phyloP scores from a whole-genome alignment of 2,113 vertebrate species.

The Melanostigma gelatinosum region DNA sequence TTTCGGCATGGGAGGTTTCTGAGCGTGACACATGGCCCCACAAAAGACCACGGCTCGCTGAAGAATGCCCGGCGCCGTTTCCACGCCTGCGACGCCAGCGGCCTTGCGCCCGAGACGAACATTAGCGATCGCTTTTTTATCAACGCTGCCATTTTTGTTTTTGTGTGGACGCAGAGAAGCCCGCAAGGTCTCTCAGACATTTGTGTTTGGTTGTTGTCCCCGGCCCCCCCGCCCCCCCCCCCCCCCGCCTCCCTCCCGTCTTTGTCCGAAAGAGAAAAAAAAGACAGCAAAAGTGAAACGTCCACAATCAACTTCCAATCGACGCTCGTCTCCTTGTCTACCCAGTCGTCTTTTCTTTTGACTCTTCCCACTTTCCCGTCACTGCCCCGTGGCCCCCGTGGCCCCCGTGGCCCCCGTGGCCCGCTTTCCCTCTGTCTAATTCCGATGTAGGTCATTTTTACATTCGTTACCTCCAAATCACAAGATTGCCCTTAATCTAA shows the following conservation, averaged over 20 bases:
- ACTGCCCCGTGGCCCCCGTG: conserved; percentile 73
- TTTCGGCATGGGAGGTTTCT: conserved; percentile 83
- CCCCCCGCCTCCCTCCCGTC: conserved; percentile 28
- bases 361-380: background rate
- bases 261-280: conserved; percentile 79
- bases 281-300: conserved; percentile 86
- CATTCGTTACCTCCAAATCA: conserved; percentile 84
- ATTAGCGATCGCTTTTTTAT: conserved; percentile 92
- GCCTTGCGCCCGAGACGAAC: conserved; percentile 90
- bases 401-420: conserved; percentile 77
- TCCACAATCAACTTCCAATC: conserved; percentile 88
- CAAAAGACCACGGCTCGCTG: conserved; percentile 87
- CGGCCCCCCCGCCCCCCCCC: conserved; percentile 9
- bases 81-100: conserved; percentile 89
- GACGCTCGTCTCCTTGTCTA: conserved; percentile 69
- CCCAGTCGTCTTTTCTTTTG: conserved; percentile 37
- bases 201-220: conserved; percentile 16
- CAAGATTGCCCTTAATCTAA: conserved; percentile 85
- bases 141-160: conserved; percentile 92
- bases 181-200: conserved; percentile 81
- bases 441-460: conserved; percentile 90
- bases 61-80: conserved; percentile 83
- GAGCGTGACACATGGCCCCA: conserved; percentile 88
- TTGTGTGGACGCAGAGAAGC: conserved; percentile 86
- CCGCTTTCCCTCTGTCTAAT: conserved; percentile 84